Base-by-base conservation (phyloP, 2,888 invertebrate genomes). In the Drosophila meridiana region DNA sequence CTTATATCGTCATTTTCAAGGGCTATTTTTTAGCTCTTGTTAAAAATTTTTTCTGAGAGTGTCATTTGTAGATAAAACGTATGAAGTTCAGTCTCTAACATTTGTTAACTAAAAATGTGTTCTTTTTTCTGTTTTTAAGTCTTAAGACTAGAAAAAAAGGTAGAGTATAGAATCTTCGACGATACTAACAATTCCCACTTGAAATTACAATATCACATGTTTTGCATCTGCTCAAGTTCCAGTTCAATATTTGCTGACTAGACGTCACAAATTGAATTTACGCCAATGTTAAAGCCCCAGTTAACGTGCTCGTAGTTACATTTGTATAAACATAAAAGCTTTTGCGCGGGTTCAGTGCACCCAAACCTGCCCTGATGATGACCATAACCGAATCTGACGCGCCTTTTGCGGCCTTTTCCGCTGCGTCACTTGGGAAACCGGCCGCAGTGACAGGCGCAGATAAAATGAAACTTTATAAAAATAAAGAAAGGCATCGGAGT, bases 361-460 rank as follows among this genome's bases (percentile, higher is more conserved):
- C 61, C 63, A 56, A 69, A 28, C 58, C 42, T 40, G 68, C 69
- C 55, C 69, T 63, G 66, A 58, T 67, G 76, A 68, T 89, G 90
- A 69, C 88, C 85, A 84, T 84, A 89, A 84, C 76, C 78, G 74
- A 70, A 53, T 50, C 20, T 20, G 61, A 48, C 56, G 47, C 52
- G 45, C 79, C 76, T 76, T 76, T 50, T 64, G 59, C 50, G 53
- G 70, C 56, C 67, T 69, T 76, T 78, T 67, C 53, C 66, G 82
- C 69, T 70, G 83, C 83, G 80, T 80, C 80, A 80, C 80, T 65
- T 79, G 71, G 80, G 80, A 83, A 80, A 83, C 80, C 76, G 83
- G 80, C 52, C 62, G 20, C 70, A 62, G 38, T 53, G 71, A 56
- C 62, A 63, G 47, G 47, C 52, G 36, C 73, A 64, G 66, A 74